phyloP scores from a whole-genome alignment of 2,797 vertebrate species.

The Enteromius mattozi region DNA sequence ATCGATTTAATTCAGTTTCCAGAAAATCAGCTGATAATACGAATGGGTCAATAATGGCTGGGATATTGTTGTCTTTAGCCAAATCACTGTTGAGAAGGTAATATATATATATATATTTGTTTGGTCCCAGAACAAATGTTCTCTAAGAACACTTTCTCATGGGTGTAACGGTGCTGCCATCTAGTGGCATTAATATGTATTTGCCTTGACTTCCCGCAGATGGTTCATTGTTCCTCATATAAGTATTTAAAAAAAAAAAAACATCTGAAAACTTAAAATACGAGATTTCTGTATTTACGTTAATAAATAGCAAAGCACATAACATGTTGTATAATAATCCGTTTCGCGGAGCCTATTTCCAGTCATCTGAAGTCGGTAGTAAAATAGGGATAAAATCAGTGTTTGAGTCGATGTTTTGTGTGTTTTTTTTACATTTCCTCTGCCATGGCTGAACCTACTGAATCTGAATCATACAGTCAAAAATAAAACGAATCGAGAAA shows the following conservation, averaged over 20 bases:
- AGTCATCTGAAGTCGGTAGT: background rate
- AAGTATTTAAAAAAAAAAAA: background rate
- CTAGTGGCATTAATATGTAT: constrained; percentile 75
- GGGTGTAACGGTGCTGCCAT: constrained; percentile 81
- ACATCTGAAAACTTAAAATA: background rate
- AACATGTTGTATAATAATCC: background rate
- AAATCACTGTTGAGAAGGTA: background rate
- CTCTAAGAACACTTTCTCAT: background rate
- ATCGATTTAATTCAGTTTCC: background rate
- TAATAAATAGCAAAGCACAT: background rate
- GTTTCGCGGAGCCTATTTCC: background rate
- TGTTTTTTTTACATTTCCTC: background rate
- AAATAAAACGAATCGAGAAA: background rate
- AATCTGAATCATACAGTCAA: background rate
- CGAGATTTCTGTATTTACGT: background rate
- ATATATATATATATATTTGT: background rate
- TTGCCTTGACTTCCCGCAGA: constrained; percentile 48
- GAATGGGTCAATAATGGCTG: background rate
- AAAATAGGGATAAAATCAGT: background rate
- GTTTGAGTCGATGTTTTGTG: background rate
- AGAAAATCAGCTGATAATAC: background rate
- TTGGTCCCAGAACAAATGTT: background rate
- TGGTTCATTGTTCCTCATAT: background rate
- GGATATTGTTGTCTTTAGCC: background rate
- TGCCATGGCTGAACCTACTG: background rate